These are phyloP conservation scores for Myotis yumanensis DNA, from an alignment of 2,113 vertebrate genomes.

Conservation along the genomic window DNA sequence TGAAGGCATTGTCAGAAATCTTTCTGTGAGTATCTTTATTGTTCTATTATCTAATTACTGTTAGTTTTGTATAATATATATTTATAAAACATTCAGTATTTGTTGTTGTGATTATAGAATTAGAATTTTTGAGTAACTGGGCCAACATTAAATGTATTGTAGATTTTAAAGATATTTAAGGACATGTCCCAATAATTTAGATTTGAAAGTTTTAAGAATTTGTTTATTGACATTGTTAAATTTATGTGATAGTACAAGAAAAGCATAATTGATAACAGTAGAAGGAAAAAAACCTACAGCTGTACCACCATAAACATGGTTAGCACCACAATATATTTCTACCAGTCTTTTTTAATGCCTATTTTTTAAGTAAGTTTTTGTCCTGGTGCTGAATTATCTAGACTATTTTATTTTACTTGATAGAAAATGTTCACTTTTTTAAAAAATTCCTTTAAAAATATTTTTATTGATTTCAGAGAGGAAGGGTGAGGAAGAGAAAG, in stretches of 20 bases:
- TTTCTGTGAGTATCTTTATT: constrained; percentile 91
- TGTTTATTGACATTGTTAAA: not conserved
- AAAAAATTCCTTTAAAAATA: not conserved
- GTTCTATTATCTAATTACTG: constrained; percentile 8
- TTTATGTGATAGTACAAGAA: not conserved
- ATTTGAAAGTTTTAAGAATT: constrained; percentile 12
- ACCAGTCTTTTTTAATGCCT: not conserved
- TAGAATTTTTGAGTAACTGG: constrained; percentile 44
- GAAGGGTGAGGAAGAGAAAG: too few species aligned
- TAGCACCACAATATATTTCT: not conserved
- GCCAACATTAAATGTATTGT: not conserved
- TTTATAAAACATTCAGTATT: not conserved
- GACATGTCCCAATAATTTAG: not conserved
- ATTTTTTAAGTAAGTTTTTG: constrained; percentile 10
- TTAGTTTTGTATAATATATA: not conserved
- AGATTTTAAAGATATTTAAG: constrained; percentile 31
- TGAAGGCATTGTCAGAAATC: constrained; percentile 89
- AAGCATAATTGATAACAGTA: not conserved
- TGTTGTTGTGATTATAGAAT: not conserved
- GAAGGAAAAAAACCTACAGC: not conserved
- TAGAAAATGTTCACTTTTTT: not conserved
- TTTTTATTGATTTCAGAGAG: too few species aligned
- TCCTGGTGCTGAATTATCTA: not conserved
- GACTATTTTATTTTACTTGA: not conserved
- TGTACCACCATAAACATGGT: not conserved